Conservation (phyloP, 2,888 invertebrate species). For the Unio delphinus region DNA sequence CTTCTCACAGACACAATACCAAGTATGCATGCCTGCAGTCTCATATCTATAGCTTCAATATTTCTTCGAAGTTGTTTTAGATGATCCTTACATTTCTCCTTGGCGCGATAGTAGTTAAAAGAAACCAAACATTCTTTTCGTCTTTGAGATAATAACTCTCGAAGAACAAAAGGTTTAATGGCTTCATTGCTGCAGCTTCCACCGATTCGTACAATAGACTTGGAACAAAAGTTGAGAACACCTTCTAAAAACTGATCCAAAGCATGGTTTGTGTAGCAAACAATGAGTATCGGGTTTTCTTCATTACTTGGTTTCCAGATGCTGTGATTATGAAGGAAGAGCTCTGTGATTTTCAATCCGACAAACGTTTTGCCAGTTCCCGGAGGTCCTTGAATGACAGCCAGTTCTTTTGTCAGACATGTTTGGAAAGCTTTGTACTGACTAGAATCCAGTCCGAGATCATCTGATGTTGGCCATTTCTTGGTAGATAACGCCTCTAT, state of each 20-base stretch:
- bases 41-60: conserved; percentile 30
- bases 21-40: conserved; percentile 25
- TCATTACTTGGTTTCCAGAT: conserved; percentile 62
- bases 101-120: conserved; percentile 25
- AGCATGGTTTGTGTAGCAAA: conserved; percentile 71
- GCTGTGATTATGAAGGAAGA: conserved; percentile 77
- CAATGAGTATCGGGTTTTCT: conserved; percentile 60
- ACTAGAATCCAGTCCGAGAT: conserved; percentile 38
- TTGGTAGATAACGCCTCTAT: conserved; percentile 22
- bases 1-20: conserved; percentile 23
- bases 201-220: conserved; percentile 62
- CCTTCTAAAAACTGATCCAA: conserved; percentile 68
- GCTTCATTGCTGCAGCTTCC: conserved; percentile 51
- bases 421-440: conserved; percentile 62
- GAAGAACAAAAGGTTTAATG: conserved; percentile 42
- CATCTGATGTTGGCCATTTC: conserved; percentile 35
- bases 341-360: conserved; percentile 81
- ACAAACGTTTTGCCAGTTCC: conserved; percentile 90
- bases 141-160: conserved; percentile 17
- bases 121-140: conserved; percentile 21
- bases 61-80: conserved; percentile 16
- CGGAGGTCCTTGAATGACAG: conserved; percentile 78
- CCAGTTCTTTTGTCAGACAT: conserved; percentile 64
- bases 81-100: conserved; percentile 26
- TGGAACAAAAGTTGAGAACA: conserved; percentile 39